Base-by-base conservation (phyloP, 2,113 vertebrate genomes). In the Cinclus mexicanus region DNA sequence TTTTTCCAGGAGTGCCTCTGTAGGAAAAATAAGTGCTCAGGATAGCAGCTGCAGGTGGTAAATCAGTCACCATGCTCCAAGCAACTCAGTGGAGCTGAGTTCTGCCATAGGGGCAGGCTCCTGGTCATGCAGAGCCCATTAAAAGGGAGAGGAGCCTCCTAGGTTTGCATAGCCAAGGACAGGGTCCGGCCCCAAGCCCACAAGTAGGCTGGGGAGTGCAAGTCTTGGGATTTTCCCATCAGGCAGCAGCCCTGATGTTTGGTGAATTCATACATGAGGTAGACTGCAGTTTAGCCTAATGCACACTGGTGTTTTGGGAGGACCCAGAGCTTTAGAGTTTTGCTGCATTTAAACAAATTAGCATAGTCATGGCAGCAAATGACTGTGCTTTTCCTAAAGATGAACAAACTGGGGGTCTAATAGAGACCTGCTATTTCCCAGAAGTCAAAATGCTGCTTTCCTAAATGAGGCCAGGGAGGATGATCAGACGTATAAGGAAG, bases 401-500 rank as follows among this genome's bases (percentile, higher is more conserved):
- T 61, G 49, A 85, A 70, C 67, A 83, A 93, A 90, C 64, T 60
- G 35, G 47, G 75, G 26, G 16, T 82, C 82, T 88, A 84, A 79
- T 68, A 79, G 60, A 77, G 53, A 91, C 52, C 61, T 84, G 47
- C 55, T 87, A 23, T 85, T 89, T 81, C 77, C 83, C 87, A 83
- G 76, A 59, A 87, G 78, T 79, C 71, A 47, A 69, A 70, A 60
- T 2, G 3, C 47, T 67, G 14, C 70, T 87, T 83, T 56, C 63
- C 59, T 70, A 59, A 90, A 85, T 70, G 74, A 88, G 77, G 44
- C 82, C 56, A 77, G 46, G 63, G 67, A 94, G 87, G 52, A 70
- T 95, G 93, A 97, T 97, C 94, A 91, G 86, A 94, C 67, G 67
- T 94, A 91, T 70, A 84, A 94, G 90, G 91, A 89, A 92, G 78